Conservation (phyloP, 2,113 vertebrate species). For the Vimba vimba region DNA sequence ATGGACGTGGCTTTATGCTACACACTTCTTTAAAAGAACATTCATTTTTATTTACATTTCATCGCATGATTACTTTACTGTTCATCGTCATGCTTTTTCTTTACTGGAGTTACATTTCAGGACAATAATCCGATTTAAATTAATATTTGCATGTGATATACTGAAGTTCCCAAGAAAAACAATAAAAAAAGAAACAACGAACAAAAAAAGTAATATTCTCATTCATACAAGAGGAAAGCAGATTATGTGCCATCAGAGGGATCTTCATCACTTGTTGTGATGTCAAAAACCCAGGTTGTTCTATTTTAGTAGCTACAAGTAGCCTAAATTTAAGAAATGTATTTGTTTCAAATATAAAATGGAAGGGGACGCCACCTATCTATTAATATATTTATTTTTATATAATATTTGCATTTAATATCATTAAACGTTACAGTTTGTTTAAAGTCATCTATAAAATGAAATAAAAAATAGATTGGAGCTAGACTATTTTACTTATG, state of each 20-base stretch:
- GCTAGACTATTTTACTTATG: neutral
- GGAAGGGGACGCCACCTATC: no score
- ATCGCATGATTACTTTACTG: neutral
- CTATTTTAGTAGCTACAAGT: neutral
- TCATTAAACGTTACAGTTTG: neutral
- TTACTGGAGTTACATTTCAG: no score
- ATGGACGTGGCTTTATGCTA: neutral
- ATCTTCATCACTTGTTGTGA: neutral
- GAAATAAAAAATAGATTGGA: neutral
- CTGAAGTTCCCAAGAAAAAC: no score
- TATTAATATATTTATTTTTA: no score
- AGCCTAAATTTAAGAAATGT: neutral
- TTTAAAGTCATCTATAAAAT: no score
- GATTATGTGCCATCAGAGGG: neutral
- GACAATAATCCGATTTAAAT: no score
- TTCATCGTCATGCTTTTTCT: neutral
- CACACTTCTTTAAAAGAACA: neutral
- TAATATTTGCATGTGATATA: no score
- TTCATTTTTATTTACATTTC: neutral
- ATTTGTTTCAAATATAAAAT: no score
- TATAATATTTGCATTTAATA: neutral
- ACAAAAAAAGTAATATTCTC: neutral
- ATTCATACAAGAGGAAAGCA: neutral
- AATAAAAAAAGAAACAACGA: neutral
- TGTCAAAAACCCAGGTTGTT: neutral